Percentiles rank a stretch among this genome's conserved stretches.
Conservation (phyloP, 2,113 vertebrate genomes). For the Pteronura brasiliensis region DNA sequence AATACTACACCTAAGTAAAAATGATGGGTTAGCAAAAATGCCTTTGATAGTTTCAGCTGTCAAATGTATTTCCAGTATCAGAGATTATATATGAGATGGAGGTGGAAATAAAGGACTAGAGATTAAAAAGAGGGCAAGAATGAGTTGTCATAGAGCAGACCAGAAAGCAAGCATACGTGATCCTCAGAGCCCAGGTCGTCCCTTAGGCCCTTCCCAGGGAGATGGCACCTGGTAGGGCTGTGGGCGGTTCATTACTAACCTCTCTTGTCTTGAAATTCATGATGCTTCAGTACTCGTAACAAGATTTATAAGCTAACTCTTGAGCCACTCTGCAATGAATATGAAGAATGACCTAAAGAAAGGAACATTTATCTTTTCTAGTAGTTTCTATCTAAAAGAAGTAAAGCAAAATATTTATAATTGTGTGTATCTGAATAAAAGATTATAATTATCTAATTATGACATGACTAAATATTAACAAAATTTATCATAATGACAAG, state of each 20-base stretch:
- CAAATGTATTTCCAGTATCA: background rate
- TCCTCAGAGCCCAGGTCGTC: background rate
- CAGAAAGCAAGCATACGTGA: fast-evolving
- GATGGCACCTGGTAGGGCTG: background rate
- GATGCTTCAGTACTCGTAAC: no score
- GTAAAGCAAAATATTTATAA: background rate
- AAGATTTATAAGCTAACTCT: background rate
- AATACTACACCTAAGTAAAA: background rate
- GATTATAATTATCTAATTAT: background rate
- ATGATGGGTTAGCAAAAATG: background rate
- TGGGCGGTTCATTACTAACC: background rate
- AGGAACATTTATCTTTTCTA: background rate
- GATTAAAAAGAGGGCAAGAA: background rate
- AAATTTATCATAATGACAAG: background rate
- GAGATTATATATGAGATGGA: background rate
- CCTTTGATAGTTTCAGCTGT: background rate
- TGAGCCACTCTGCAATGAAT: background rate
- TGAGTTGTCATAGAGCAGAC: fast-evolving
- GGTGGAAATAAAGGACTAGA: background rate
- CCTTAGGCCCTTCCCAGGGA: background rate
- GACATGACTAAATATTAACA: background rate
- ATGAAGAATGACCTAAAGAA: background rate
- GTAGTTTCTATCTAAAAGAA: slow-evolving; percentile 10
- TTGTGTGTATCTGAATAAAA: background rate
- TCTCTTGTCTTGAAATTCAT: background rate